Conservation (phyloP, 1,140 invertebrate species). For the Drosophila yakuba region DNA sequence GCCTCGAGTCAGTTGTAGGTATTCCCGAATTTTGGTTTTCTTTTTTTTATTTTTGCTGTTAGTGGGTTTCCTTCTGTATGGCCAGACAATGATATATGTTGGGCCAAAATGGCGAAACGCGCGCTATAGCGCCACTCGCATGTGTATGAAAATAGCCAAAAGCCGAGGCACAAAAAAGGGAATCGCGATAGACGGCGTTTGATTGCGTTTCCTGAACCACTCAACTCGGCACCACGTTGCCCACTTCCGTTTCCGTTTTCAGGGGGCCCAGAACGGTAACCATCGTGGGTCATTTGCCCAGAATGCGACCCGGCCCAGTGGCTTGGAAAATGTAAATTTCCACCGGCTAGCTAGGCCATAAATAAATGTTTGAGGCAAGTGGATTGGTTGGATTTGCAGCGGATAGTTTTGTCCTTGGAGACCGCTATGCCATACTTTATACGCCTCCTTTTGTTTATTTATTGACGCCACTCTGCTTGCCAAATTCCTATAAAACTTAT, state of each 20-base stretch:
- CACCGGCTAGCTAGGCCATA: constrained; percentile 50
- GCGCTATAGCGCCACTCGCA: constrained; percentile 58
- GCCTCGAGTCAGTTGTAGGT: constrained; percentile 56
- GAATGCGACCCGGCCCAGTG: constrained; percentile 51
- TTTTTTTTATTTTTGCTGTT: constrained; percentile 5
- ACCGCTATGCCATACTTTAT: constrained; percentile 48
- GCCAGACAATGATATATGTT: constrained; percentile 80
- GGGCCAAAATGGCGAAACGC: constrained; percentile 61
- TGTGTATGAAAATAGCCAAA: constrained; percentile 81
- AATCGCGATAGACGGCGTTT: constrained; percentile 76
- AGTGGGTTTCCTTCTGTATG: constrained; percentile 29
- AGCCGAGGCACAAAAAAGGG: constrained; percentile 17
- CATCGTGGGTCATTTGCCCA: constrained; percentile 68
- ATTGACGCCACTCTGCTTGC: constrained; percentile 73
- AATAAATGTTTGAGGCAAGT: constrained; percentile 71
- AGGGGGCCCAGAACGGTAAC: constrained; percentile 32
- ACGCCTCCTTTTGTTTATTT: constrained; percentile 79
- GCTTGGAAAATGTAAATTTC: constrained; percentile 70
- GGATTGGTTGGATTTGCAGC: constrained; percentile 44
- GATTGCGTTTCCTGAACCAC: constrained; percentile 61
- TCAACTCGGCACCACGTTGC: constrained; percentile 18
- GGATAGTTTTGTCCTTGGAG: constrained; percentile 75
- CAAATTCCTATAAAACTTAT: constrained; percentile 75
- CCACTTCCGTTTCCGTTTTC: background rate
- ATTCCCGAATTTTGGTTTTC: constrained; percentile 54